Conservation (phyloP, 2,113 vertebrate species). For the Cyanoliseus patagonus region DNA sequence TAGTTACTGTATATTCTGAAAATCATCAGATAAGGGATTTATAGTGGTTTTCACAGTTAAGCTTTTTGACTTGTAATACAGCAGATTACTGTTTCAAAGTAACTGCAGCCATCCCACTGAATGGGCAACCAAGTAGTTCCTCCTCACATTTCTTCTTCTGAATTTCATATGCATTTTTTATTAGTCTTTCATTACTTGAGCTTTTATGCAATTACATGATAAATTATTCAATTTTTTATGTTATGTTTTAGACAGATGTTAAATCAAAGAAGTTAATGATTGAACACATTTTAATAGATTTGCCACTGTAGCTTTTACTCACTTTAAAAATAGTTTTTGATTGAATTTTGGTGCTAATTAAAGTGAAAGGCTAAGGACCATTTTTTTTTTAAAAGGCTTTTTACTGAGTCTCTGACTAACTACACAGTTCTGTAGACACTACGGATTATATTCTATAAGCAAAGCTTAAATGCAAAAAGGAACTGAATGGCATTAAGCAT, state of each 20-base stretch:
- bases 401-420: background rate
- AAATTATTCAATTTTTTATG: constrained; percentile 70
- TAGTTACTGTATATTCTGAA: background rate
- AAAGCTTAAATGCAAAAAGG: constrained; percentile 14
- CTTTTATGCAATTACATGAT: constrained; percentile 63
- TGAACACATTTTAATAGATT: constrained; percentile 60
- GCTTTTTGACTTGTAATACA: background rate
- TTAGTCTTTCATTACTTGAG: constrained; percentile 55
- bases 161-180: constrained; percentile 67
- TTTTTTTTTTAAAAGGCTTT: background rate
- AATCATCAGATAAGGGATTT: background rate
- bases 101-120: background rate
- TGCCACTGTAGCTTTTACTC: constrained; percentile 34
- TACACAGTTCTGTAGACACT: background rate
- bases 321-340: constrained; percentile 43
- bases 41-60: background rate
- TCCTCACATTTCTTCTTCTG: constrained; percentile 29
- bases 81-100: constrained; percentile 6
- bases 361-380: constrained; percentile 12
- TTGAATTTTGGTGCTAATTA: constrained; percentile 24
- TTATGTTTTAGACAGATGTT: constrained; percentile 55
- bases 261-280: constrained; percentile 68
- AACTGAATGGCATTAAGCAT: constrained; percentile 3
- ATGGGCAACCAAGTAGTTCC: constrained; percentile 30
- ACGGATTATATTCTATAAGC: background rate